Conservation (phyloP, 2,888 invertebrate genomes). For the Limnephilus marmoratus region DNA sequence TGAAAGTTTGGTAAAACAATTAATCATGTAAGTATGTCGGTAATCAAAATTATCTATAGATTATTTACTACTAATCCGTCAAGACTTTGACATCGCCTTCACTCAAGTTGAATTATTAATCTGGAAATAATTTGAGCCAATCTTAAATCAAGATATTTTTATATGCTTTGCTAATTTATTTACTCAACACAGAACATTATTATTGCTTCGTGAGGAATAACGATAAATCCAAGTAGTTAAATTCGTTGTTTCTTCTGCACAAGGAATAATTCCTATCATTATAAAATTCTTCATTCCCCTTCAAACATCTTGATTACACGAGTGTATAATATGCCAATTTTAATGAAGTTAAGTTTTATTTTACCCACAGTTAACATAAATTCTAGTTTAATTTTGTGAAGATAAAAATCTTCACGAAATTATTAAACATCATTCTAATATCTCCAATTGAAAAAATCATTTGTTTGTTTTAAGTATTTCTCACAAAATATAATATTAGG, state of each 20-base stretch:
- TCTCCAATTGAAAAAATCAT: too few species aligned
- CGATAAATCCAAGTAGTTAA: background rate
- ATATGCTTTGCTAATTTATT: background rate
- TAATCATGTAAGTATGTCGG: background rate
- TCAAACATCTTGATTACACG: background rate
- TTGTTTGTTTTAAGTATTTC: too few species aligned
- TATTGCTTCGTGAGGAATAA: background rate
- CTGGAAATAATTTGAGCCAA: background rate
- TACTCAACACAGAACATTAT: background rate
- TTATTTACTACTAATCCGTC: conserved; percentile 2
- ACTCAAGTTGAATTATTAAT: background rate
- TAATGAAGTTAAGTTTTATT: background rate
- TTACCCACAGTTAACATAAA: too few species aligned
- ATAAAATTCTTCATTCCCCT: background rate
- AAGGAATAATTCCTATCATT: background rate
- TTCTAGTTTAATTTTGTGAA: too few species aligned
- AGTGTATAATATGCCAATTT: background rate
- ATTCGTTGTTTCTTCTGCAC: background rate
- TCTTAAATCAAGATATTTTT: background rate
- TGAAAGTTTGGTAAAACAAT: background rate
- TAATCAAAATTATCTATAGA: background rate
- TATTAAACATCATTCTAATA: too few species aligned
- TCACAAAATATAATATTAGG: too few species aligned
- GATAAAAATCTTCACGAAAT: too few species aligned
- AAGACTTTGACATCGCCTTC: background rate